Conservation (phyloP, 2,797 vertebrate species). For the Aldrovandia affinis region DNA sequence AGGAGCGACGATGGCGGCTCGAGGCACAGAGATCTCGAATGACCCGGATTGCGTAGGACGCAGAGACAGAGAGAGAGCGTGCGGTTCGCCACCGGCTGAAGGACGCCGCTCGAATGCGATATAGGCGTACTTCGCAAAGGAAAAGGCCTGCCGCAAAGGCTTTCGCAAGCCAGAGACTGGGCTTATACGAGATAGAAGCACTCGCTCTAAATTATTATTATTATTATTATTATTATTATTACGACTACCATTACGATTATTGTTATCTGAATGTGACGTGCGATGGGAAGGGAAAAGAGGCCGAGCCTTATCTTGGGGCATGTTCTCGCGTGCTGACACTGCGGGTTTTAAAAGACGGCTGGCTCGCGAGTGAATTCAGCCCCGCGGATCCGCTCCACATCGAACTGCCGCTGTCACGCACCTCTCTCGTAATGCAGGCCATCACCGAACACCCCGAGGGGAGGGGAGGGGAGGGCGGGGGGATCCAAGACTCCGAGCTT, state of each 20-base stretch:
- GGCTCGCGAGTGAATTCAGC: not conserved
- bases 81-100: no score
- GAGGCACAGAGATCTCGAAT: no score
- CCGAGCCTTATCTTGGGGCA: not conserved
- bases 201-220: no score
- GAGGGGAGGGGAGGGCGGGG: not conserved
- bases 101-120: no score
- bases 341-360: not conserved
- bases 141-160: no score
- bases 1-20: no score
- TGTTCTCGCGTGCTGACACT: not conserved
- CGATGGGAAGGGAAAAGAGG: not conserved
- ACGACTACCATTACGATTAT: not conserved
- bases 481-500: conserved; percentile 6
- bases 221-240: not conserved
- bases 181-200: no score
- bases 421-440: not conserved
- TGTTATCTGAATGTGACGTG: not conserved
- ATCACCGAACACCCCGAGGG: not conserved
- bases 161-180: no score
- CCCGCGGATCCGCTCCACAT: not conserved
- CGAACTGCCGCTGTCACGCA: not conserved
- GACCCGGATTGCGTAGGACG: no score
- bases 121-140: no score
- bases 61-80: no score